Evolutionary conservation across 2,888 invertebrate genomes (phyloP).

Genomic region (Psococerastis gibbosa): DNA sequence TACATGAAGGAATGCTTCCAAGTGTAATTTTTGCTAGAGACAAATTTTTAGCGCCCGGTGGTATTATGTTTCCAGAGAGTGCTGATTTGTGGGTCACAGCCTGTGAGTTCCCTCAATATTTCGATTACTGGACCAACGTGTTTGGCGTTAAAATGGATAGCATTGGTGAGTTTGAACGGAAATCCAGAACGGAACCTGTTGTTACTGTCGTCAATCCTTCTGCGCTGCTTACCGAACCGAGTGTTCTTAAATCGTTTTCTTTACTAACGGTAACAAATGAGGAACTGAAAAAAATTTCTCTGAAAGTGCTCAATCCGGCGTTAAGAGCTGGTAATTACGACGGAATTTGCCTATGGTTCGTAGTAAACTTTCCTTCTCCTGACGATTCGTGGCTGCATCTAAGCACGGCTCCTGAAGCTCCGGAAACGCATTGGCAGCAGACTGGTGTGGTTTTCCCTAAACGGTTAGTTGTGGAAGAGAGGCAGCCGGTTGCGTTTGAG

Average conservation of each 20-base stretch:
- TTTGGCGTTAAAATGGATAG: conserved; percentile 58
- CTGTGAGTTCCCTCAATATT: conserved; percentile 40
- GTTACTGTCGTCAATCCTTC: conserved; percentile 34
- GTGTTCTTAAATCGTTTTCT: conserved; percentile 46
- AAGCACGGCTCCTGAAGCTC: conserved; percentile 36
- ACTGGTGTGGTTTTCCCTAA: conserved; percentile 55
- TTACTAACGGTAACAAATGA: conserved; percentile 37
- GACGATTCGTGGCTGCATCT: conserved; percentile 25
- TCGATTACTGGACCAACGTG: conserved; percentile 52
- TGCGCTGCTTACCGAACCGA: conserved; percentile 43
- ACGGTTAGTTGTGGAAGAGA: conserved; percentile 33
- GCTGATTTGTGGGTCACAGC: conserved; percentile 46
- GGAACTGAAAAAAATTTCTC: conserved; percentile 38
- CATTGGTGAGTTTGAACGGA: conserved; percentile 22
- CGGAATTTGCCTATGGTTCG: conserved; percentile 60
- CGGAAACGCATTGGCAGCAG: conserved; percentile 54
- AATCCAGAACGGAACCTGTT: conserved; percentile 34
- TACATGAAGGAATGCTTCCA: conserved; percentile 91
- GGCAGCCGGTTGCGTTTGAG: conserved; percentile 49
- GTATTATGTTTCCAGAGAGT: conserved; percentile 55
- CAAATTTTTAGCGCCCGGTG: conserved; percentile 50
- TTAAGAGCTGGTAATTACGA: conserved; percentile 34
- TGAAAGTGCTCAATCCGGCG: conserved; percentile 39
- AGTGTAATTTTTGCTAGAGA: conserved; percentile 70
- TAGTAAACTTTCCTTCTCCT: conserved; percentile 44